Evolutionary conservation across 2,797 vertebrate genomes (phyloP), one percentile per base, ranked within the genome.

Genomic region (Microctenopoma lineatum): DNA sequence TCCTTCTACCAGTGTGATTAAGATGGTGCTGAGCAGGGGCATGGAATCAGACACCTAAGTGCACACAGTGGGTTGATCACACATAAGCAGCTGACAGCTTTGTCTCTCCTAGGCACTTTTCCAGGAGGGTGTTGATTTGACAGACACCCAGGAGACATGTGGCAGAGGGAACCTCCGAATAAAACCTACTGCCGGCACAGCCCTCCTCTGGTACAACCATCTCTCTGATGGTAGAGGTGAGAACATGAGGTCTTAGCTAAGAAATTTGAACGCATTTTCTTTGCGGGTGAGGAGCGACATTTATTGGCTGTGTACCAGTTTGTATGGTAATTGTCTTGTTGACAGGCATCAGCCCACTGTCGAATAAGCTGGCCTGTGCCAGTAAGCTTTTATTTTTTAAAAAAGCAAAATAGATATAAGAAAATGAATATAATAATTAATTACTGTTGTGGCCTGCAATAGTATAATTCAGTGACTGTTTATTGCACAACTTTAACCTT

Each of bases 161-260:
- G 91, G 93, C 80, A 95, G 95, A 87, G 96, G 97, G 70, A 99
- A 99, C 81, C 88, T 99, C 66, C 94, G 94, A 79, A 93, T 98
- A 76, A 97, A 95, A 80, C 96, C 98, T 25, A 90, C 89, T 25
- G 93, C 94, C 80, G 98, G 97, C 72, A 98, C 96, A 0, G 97
- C 97, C 36, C 93, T 99, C 60, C 95, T 99, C 84, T 99, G 97
- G 97, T 99, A 99, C 92, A 99, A 99, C 92, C 98, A 98, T 86
- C 93, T 99, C 66, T 97, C 98, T 16, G 96, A 99, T 0, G 98
- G 98, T 44, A 95, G 96, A 95, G 97, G 98, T 99, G 72, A 73
- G 91, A 59, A 50, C 10, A 32, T 16, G 47, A 48, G 1, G 4
- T 2, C 41, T 61, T 26, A 46, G 3, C 9, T 57, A 6, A 34